Evolutionary conservation across 2,797 vertebrate species (phyloP), one percentile per base, ranked within the genome.

Genomic region (Zenarchopterus dispar): DNA sequence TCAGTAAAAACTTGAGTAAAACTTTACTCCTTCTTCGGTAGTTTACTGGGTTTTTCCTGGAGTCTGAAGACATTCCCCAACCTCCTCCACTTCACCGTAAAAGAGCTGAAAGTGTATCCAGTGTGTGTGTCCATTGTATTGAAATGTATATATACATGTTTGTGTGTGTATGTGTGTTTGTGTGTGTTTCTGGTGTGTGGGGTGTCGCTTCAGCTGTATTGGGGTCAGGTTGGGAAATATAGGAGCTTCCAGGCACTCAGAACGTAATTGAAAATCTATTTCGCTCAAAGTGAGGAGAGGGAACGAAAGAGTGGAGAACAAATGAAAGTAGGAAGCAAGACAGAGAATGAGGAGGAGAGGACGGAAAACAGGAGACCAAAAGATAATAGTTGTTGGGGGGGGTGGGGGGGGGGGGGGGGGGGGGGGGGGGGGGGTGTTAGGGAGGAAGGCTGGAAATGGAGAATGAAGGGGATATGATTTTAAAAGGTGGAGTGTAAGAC

Each of bases 221-320:
- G 91, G 92, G 92, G 91, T 94, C 92, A 91, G 87, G 91, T 83
- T 90, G 88, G 90, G 85, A 90, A 91, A 89, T 91, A 92, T 89
- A 91, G 90, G 91, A 88, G 90, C 88, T 93, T 93, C 92, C 91
- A 91, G 92, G 88, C 91, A 92, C 92, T 93, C 90, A 88, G 84
- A 84, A 85, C 88, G 73, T 93, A 93, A 93, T 93, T 93, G 92
- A 93, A 94, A 94, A 93, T 93, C 92, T 93, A 93, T 93, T 93
- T 93, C 73, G 83, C 85, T 89, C 90, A 91, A 93, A 91, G 89
- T 92, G 90, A 91, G 89, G 82, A 88, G 91, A 89, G 83, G 70
- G 65, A 81, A 80, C 60, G 79, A 85, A 87, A 73, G 84, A 88
- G 82, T 72, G 67, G 72, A 82, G 86, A 88, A 88, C 87, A 89